Evolutionary conservation across 64 coral and sea anemone genomes (phyloP).

Genomic region (Pocillopora verrucosa): DNA sequence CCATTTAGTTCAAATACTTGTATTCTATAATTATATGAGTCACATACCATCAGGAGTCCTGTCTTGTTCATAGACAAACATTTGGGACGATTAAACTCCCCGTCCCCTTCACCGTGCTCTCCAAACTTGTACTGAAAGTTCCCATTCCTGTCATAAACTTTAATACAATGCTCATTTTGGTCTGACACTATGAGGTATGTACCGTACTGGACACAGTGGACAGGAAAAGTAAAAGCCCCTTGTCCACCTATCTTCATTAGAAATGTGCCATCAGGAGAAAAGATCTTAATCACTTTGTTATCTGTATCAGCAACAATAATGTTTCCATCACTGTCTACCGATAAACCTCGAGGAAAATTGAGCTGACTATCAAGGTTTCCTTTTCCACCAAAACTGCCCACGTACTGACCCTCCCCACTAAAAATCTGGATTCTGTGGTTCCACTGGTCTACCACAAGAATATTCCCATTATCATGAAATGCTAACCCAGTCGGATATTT

Average conservation of each 20-base stretch:
- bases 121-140: background rate
- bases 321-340: background rate
- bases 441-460: too few species aligned
- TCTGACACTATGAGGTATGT: background rate
- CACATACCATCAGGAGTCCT: background rate
- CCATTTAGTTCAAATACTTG: background rate
- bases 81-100: background rate
- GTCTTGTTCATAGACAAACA: background rate
- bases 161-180: background rate
- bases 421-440: background rate
- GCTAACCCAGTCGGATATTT: too few species aligned
- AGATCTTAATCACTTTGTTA: background rate
- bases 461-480: too few species aligned
- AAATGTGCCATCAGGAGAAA: background rate
- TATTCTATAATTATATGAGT: background rate
- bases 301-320: background rate
- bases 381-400: background rate
- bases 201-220: background rate
- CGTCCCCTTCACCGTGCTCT: background rate
- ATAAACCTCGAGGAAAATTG: background rate
- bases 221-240: background rate
- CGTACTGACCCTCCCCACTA: background rate
- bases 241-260: background rate
- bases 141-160: background rate
- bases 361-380: constrained; percentile 1